Base-by-base conservation (phyloP, 2,797 vertebrate genomes). In the Cottoperca gobio region DNA sequence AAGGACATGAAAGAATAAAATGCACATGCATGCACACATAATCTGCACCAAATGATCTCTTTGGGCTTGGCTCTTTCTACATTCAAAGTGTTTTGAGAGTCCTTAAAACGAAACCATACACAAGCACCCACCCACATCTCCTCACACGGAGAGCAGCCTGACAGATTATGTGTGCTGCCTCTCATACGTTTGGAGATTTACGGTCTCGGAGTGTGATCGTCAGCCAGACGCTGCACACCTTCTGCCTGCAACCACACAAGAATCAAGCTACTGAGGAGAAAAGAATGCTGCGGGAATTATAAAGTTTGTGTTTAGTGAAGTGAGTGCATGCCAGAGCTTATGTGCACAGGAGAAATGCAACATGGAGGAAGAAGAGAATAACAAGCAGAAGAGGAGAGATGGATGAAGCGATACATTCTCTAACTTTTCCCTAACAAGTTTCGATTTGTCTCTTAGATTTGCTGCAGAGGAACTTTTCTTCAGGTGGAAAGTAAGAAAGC, bases 141-240 rank as follows among this genome's bases (percentile, higher is more conserved):
- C 65, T 2, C 39, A 23, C 57, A 0, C 54, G 0, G 60, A 4
- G 5, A 70, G 67, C 77, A 78, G 80, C 37, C 62, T 68, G 81
- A 73, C 54, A 66, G 75, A 85, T 76, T 78, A 69, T 52, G 69
- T 73, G 79, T 42, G 40, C 70, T 52, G 76, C 82, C 53, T 64
- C 71, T 84, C 75, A 21, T 82, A 79, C 81, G 74, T 88, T 84
- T 23, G 54, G 66, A 86, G 85, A 78, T 83, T 76, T 82, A 76
- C 1, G 52, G 67, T 71, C 48, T 79, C 43, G 17, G 49, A 24
- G 64, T 33, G 53, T 0, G 68, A 60, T 70, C 39, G 46, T 73
- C 71, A 86, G 74, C 64, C 82, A 78, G 59, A 80, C 74, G 13
- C 42, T 1, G 26, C 57, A 59, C 66, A 79, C 78, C 70, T 74